Percentiles rank a stretch among this genome's conserved stretches.
These are phyloP conservation scores for Carduelis carduelis DNA, from an alignment of 2,797 vertebrate species.

Conservation along the genomic window DNA sequence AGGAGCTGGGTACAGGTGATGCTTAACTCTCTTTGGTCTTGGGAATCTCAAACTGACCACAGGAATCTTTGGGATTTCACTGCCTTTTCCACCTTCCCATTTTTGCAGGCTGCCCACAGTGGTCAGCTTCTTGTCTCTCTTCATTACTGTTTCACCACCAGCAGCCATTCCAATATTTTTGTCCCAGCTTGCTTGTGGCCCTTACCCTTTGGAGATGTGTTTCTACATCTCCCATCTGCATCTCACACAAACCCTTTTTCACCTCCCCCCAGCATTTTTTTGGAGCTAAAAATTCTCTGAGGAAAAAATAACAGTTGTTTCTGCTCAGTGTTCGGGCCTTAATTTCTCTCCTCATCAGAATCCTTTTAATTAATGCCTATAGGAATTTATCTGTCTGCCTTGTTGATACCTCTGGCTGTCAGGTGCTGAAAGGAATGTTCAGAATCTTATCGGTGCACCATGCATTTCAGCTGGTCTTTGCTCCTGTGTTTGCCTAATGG, in stretches of 20 bases:
- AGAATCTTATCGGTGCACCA: slow-evolving; percentile 19
- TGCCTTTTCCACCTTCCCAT: background rate
- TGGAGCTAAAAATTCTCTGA: background rate
- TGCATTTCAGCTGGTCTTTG: background rate
- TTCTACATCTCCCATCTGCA: background rate
- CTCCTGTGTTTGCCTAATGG: background rate
- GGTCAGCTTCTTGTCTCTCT: background rate
- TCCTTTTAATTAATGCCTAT: slow-evolving; percentile 55
- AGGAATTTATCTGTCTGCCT: slow-evolving; percentile 62
- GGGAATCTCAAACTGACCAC: background rate
- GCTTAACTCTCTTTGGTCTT: background rate
- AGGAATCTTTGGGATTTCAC: background rate
- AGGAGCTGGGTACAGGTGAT: background rate
- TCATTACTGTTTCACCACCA: background rate
- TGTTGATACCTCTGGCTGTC: slow-evolving; percentile 53
- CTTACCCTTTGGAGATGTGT: background rate
- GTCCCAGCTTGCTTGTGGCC: background rate
- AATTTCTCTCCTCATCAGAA: slow-evolving; percentile 39
- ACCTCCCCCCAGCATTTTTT: background rate
- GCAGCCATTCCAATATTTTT: background rate
- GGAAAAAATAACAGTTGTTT: slow-evolving; percentile 15
- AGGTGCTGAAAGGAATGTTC: slow-evolving; percentile 7
- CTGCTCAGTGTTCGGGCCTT: background rate
- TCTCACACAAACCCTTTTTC: background rate
- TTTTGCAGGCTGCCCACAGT: background rate